Conservation (phyloP, 2,888 invertebrate genomes). For the Nemurella pictetii region DNA sequence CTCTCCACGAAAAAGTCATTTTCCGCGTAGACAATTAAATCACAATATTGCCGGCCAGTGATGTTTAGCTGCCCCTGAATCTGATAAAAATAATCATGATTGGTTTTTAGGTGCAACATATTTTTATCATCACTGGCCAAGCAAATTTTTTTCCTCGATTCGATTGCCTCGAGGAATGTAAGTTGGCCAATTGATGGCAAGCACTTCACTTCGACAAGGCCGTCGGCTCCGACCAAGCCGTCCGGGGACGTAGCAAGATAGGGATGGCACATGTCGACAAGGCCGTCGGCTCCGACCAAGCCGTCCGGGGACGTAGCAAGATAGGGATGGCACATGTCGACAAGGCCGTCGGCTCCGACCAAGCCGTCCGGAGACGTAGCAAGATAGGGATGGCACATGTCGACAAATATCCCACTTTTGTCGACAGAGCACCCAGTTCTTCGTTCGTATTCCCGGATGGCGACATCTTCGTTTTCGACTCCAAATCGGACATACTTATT, state of each 20-base stretch:
- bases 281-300: not conserved
- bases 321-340: not conserved
- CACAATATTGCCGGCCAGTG: not conserved
- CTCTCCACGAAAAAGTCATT: not conserved
- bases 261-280: not conserved
- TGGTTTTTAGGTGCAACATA: not conserved
- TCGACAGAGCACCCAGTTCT: not conserved
- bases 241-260: not conserved
- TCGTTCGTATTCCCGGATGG: not conserved
- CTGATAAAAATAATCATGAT: not conserved
- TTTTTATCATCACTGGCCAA: not conserved
- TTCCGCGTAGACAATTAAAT: not conserved
- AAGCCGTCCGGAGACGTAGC: slow-evolving; percentile 31
- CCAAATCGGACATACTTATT: slow-evolving; percentile 7
- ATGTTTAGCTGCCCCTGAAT: slow-evolving; percentile 10
- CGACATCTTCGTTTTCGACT: not conserved
- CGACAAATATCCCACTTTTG: slow-evolving; percentile 2
- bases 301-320: slow-evolving; percentile 31
- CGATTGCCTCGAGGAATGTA: not conserved
- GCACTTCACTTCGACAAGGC: not conserved
- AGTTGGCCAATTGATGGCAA: not conserved
- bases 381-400: slow-evolving; percentile 4
- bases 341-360: not conserved
- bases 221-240: not conserved
- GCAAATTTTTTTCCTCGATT: not conserved